Conservation (phyloP, 2,888 invertebrate species). For the Caenorhabditis drosophilae region DNA sequence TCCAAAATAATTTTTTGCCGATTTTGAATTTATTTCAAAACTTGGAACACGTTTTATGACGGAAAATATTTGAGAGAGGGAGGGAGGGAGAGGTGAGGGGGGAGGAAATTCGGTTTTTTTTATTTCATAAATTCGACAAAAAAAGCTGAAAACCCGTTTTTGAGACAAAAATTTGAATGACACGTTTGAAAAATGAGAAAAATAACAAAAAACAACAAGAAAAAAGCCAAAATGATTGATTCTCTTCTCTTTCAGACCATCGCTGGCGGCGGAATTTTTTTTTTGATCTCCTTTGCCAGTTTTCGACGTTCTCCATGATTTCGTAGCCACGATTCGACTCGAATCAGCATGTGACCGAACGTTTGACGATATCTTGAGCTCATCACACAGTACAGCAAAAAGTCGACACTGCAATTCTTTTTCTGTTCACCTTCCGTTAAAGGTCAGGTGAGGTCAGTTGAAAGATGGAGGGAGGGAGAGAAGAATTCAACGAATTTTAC, state of each 20-base stretch:
- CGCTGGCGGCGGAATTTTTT: constrained; percentile 7
- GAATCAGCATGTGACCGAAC: constrained; percentile 55
- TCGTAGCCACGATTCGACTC: constrained; percentile 56
- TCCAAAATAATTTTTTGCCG: background rate
- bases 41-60: too few relatives aligned
- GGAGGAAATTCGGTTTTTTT: too few relatives aligned
- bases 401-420: constrained; percentile 49
- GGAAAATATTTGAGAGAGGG: too few relatives aligned
- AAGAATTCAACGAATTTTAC: constrained; percentile 9
- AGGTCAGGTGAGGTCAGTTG: too few relatives aligned
- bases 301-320: constrained; percentile 41
- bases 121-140: background rate
- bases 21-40: too few relatives aligned
- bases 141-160: background rate
- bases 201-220: background rate
- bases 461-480: too few relatives aligned
- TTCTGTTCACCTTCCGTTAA: too few relatives aligned
- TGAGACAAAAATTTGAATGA: background rate
- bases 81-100: too few relatives aligned
- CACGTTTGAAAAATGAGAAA: background rate
- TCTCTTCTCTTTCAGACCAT: background rate
- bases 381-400: constrained; percentile 59
- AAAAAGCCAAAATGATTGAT: background rate
- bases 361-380: constrained; percentile 59
- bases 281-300: constrained; percentile 37